Evolutionary conservation across 2,797 vertebrate genomes (phyloP).

Genomic region (Odontamblyopus lacepedii): DNA sequence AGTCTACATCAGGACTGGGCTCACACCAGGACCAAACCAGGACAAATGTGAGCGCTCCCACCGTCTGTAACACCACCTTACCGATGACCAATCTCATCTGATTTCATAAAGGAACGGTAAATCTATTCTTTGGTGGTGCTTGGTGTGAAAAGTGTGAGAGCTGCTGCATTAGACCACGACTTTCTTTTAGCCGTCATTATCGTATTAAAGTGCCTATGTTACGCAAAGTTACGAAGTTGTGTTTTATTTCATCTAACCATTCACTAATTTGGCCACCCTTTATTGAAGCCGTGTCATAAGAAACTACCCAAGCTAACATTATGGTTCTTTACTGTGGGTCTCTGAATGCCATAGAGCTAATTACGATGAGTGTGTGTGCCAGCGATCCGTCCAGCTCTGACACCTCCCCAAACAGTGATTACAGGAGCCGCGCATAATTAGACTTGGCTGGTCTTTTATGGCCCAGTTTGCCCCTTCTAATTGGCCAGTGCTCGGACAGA

Average conservation of each 20-base stretch:
- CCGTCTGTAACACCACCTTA: too few species aligned
- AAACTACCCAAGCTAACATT: not conserved
- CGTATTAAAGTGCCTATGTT: not conserved
- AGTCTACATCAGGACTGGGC: too few species aligned
- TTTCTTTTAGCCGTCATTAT: not conserved
- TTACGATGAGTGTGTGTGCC: constrained; percentile 52
- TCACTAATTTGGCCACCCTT: not conserved
- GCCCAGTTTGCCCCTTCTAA: constrained; percentile 75
- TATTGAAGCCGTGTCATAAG: not conserved
- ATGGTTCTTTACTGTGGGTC: constrained; percentile 42
- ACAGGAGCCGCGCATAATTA: constrained; percentile 69
- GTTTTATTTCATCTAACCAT: not conserved
- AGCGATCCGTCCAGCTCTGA: constrained; percentile 55
- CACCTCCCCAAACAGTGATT: constrained; percentile 64
- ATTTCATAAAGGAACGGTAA: too few species aligned
- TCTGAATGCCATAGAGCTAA: constrained; percentile 57
- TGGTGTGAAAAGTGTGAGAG: too few species aligned
- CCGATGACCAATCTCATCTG: too few species aligned
- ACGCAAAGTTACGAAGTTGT: too few species aligned
- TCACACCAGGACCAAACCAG: too few species aligned
- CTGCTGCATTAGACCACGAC: not conserved
- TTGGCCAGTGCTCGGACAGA: constrained; percentile 70
- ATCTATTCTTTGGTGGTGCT: too few species aligned
- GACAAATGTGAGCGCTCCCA: too few species aligned
- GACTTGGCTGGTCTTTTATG: constrained; percentile 76